Base-by-base conservation (phyloP, 2,888 invertebrate species). In the Microdon myrmicae region DNA sequence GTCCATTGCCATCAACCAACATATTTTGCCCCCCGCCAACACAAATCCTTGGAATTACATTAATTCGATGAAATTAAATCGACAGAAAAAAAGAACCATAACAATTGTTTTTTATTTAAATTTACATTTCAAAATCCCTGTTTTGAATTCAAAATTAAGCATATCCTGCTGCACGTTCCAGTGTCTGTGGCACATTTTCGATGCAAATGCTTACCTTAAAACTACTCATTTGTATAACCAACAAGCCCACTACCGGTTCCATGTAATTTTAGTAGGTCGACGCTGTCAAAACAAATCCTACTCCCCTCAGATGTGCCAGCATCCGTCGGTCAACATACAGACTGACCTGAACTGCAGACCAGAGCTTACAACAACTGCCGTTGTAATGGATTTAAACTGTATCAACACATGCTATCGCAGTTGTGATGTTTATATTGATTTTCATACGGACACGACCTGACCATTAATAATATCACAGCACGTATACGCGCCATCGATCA, bases 351-450 rank as follows among this genome's bases (percentile, higher is more conserved):
- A 22, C 20, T 44, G 39, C 22, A n/a, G 32, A 45, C 19, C 34
- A 39, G 23, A 39, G 49, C 49, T 23, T 41, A 56, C 56, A 49
- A 43, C 55, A 38, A 39, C 31, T 53, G 41, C 53, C 44, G 38
- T 41, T 53, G 45, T 45, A 59, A 59, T 53, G 39, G 53, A 59
- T 54, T 53, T 54, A 45, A 41, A 38, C 45, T 53, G 53, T 59
- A 39, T 53, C 59, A 59, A 47, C 59, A 59, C 35, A 53, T 53
- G 28, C 39, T 53, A 59, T 59, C 53, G 53, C 47, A 53, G 39
- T 59, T 53, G 53, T 53, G 59, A 59, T 59, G 59, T 59, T 47
- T 32, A 53, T 58, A 58, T 58, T 51, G 59, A 59, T 59, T 59
- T 54, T 59, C 39, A 29, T 25, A 16, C 37, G 23, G 39, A 45